phyloP scores from a whole-genome alignment of 2,888 invertebrate genomes.

The Drosophila aldrichi region DNA sequence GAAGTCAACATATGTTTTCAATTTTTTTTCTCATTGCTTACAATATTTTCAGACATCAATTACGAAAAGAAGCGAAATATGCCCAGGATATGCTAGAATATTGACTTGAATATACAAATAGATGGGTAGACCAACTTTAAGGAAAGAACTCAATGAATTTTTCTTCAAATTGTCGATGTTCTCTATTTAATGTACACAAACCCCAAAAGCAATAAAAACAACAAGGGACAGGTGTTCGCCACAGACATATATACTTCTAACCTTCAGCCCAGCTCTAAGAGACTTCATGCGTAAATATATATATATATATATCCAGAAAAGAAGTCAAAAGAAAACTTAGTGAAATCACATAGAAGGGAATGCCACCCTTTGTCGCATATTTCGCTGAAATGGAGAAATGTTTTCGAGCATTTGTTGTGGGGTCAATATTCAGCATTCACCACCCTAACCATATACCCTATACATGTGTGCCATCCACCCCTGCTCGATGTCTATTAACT shows the following conservation, averaged over 20 bases:
- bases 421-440: conserved; percentile 35
- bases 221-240: conserved; percentile 9
- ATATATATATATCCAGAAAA: not conserved
- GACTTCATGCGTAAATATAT: conserved; percentile 7
- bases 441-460: conserved; percentile 27
- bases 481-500: conserved; percentile 31
- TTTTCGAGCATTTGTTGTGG: conserved; percentile 31
- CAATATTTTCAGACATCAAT: not conserved
- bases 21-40: fast-evolving
- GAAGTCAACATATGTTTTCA: not conserved
- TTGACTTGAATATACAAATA: not conserved
- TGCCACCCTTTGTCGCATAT: conserved; percentile 46
- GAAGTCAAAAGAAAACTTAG: conserved; percentile 27
- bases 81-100: too few species aligned
- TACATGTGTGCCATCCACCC: conserved; percentile 38
- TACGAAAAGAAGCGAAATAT: not conserved
- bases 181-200: not conserved
- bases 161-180: not conserved
- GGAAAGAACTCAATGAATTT: not conserved
- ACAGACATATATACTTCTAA: not conserved
- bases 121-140: not conserved
- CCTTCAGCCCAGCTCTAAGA: conserved; percentile 2
- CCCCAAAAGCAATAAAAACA: conserved; percentile 4
- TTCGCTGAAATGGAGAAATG: conserved; percentile 34
- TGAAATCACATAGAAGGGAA: conserved; percentile 41